phyloP scores from a whole-genome alignment of 2,113 vertebrate species.

The Datnioides undecimradiatus region DNA sequence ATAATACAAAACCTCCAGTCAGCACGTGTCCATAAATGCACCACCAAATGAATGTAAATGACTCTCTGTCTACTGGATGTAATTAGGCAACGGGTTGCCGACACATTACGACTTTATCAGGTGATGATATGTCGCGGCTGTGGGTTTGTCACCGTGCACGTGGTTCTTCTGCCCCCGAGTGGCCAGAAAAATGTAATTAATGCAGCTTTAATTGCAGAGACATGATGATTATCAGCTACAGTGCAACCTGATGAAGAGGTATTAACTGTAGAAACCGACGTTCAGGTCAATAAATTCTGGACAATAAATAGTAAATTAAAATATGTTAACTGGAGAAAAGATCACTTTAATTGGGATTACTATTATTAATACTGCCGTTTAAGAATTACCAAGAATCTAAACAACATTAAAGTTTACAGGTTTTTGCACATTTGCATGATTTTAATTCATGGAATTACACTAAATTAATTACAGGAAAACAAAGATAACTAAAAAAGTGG shows the following conservation, averaged over 20 bases:
- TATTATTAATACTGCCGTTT: neutral
- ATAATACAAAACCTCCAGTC: too few species aligned
- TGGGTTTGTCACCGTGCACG: constrained; percentile 12
- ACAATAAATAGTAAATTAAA: neutral
- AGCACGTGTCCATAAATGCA: neutral
- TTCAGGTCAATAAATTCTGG: neutral
- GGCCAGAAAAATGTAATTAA: constrained; percentile 3
- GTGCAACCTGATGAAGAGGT: neutral
- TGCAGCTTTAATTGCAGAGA: constrained; percentile 10
- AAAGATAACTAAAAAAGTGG: neutral
- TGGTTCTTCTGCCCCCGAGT: constrained; percentile 6
- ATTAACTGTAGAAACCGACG: neutral
- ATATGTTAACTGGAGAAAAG: neutral
- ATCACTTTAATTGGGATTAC: neutral
- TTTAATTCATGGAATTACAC: too few species aligned
- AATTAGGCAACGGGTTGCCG: neutral
- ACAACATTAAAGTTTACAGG: too few species aligned
- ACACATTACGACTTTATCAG: constrained; percentile 33
- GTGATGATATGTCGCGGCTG: constrained; percentile 34
- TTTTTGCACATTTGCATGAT: too few species aligned
- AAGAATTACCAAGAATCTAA: neutral
- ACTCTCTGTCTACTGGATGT: constrained; percentile 9
- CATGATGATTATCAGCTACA: constrained; percentile 2
- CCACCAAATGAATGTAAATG: constrained; percentile 10
- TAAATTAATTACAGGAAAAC: neutral